These are phyloP conservation scores for Bombus waltoni DNA, from an alignment of 1,140 invertebrate species.

Conservation along the genomic window DNA sequence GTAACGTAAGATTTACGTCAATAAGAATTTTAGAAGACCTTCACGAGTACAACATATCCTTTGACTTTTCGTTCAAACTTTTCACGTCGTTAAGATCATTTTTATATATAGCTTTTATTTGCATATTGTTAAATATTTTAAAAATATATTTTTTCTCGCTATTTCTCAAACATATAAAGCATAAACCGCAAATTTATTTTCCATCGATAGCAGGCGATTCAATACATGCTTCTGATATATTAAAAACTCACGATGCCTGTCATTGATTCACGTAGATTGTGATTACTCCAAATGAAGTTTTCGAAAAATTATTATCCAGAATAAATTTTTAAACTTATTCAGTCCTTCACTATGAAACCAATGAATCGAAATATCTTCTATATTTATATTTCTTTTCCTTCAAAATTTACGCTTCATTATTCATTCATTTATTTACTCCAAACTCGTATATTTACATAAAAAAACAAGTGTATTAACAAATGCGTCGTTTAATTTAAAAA, in stretches of 20 bases:
- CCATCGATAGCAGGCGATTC: neutral
- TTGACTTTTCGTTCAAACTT: neutral
- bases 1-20: neutral
- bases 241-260: neutral
- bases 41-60: neutral
- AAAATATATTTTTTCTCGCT: neutral
- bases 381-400: neutral
- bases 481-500: neutral
- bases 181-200: neutral
- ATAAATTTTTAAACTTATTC: neutral
- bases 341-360: neutral
- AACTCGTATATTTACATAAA: too few relatives aligned
- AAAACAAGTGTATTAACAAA: neutral
- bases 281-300: neutral
- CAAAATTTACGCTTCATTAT: too few relatives aligned
- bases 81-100: neutral
- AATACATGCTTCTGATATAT: too few relatives aligned
- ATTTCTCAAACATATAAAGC: neutral
- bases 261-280: neutral
- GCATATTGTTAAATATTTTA: neutral
- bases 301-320: neutral
- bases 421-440: too few relatives aligned
- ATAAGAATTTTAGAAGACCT: neutral
- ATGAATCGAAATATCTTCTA: neutral
- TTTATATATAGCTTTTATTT: neutral